phyloP scores from a whole-genome alignment of 2,888 invertebrate genomes.

The Drosophila paracracens region DNA sequence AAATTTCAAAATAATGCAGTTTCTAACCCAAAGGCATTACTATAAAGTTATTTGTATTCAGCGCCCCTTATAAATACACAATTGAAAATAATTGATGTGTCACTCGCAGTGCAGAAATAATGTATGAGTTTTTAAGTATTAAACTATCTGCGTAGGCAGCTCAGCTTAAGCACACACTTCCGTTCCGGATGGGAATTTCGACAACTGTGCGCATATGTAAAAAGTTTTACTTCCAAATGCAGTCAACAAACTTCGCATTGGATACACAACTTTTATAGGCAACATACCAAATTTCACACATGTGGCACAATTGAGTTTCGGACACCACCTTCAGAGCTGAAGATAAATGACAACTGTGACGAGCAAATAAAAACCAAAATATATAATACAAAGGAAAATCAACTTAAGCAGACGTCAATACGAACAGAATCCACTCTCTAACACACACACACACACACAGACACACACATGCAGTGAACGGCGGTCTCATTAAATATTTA shows the following conservation, averaged over 20 bases:
- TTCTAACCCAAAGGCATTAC: background rate
- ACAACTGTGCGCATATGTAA: conserved; percentile 12
- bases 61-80: background rate
- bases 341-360: conserved; percentile 53
- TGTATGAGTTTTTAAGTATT: background rate
- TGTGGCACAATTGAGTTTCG: conserved; percentile 2
- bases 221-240: conserved; percentile 24
- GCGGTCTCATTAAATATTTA: conserved; percentile 68
- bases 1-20: background rate
- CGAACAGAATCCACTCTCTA: conserved; percentile 13
- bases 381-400: background rate
- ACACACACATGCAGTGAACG: background rate
- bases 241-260: conserved; percentile 10
- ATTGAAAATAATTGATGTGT: conserved; percentile 3
- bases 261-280: conserved; percentile 25
- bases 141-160: background rate
- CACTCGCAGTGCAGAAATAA: background rate
- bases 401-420: conserved; percentile 61
- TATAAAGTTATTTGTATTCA: background rate
- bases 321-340: conserved; percentile 25
- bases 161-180: background rate
- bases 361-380: conserved; percentile 14
- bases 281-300: conserved; percentile 11
- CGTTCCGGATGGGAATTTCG: background rate
- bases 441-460: background rate